Evolutionary conservation across 2,888 invertebrate genomes (phyloP), one percentile per base, ranked within the genome.

Genomic region (Drosophila niveifrons): DNA sequence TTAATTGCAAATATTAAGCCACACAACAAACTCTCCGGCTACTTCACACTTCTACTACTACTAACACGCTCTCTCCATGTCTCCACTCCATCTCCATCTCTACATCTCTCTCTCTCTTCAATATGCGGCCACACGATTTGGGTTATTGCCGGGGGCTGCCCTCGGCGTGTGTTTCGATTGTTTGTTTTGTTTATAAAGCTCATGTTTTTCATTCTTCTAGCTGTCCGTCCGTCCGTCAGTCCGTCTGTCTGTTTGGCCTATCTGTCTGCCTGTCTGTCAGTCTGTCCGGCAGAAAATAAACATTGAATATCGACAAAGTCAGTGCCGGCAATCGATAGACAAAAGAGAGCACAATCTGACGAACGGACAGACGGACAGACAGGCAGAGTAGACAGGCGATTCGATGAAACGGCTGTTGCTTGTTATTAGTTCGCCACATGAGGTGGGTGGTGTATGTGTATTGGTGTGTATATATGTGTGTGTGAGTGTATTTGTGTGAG

Each of bases 181-280:
- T 84, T 89, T 84, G 85, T 89, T 84, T 84, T 89, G 83, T 89
- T 84, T 84, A 84, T 89, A 84, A 84, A 89, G 88, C 82, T 84
- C 72, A 80, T 78, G 83, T 88, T 89, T 85, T 89, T 79, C 75
- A 85, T 73, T 80, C 70, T 80, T 74, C 57, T 15, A 52, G 31
- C 15, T n/a, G 43, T 43, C 47, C 15, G 65, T 44, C 36, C 6
- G 46, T 13, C 6, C 2, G 23, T 34, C 50, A 1, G 46, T 23
- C 46, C 7, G 67, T 56, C 47, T 2, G 50, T 47, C 67, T 7
- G 41, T 15, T 15, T 36, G 18, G 18, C 23, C 52, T 9, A 46
- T 31, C 44, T n/a, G 77, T 36, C 47, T 11, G n/a, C 11, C 18
- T 28, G 11, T 2, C 51, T 18, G 72, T 44, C 44, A 41, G 39